Evolutionary conservation across 2,888 invertebrate genomes (phyloP), one percentile per base, ranked within the genome.

Genomic region (Leptogaster cylindrica): DNA sequence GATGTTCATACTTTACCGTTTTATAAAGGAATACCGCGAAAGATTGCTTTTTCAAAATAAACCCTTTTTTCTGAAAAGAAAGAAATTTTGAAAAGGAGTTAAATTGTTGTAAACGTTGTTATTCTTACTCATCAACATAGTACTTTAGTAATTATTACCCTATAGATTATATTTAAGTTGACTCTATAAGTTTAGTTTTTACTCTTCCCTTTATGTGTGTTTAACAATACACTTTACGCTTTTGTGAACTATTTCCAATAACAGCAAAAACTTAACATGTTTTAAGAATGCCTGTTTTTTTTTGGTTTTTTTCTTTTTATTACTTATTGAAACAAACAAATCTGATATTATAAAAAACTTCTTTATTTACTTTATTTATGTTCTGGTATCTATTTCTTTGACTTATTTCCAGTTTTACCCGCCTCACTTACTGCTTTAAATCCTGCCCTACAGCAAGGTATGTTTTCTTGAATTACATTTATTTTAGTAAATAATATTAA

Each of bases 371-470:
- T 52, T 61, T 31, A 28, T 28, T 67, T 41, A 68, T 68, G 12
- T 44, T 70, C 46, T 61, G 41, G 61, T 61, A 27, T 61, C 44
- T 52, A 25, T 67, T 65, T 33, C 46, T 55, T 65, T 68, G 52
- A 44, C 46, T 64, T 67, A 41, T 68, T 72, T 72, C 2, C 73
- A 80, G 80, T 80, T 67, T 74, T 80, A 73, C 80, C 80, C 74
- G 80, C 80, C 74, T 79, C 80, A 66, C 73, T 79, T 74, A 78
- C 79, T 58, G 79, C 79, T 69, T 75, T 80, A 67, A 80, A 79
- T 76, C 80, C 80, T 73, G 80, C 80, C 55, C 73, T 80, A 70
- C 80, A 80, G 71, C 80, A 80, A 75, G 80, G 80, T 79, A 67
- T 44, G 68, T 68, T 64, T 33, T 48, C 20, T 16, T 20, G 23